Evolutionary conservation across 2,888 invertebrate genomes (phyloP).

Genomic region (Autographa gamma): DNA sequence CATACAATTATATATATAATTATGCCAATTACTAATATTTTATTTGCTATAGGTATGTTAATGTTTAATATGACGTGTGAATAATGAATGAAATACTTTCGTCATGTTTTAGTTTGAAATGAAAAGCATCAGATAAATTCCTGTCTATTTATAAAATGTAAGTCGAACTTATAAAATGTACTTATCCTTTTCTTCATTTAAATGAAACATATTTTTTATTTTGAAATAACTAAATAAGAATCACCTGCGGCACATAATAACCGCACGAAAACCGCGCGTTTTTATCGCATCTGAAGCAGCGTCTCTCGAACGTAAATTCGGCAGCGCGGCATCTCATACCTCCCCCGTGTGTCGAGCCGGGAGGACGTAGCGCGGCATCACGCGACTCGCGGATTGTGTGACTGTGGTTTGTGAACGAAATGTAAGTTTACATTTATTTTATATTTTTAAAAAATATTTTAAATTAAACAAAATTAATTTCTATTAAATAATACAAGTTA

Average conservation of each 20-base stretch:
- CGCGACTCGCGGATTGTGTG: slow-evolving; percentile 40
- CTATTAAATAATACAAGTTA: too few relatives aligned
- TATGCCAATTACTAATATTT: too few relatives aligned
- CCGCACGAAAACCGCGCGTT: not conserved
- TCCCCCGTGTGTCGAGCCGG: slow-evolving; percentile 63
- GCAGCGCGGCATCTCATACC: slow-evolving; percentile 56
- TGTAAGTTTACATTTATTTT: slow-evolving; percentile 47
- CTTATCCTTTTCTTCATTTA: too few relatives aligned
- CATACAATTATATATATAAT: too few relatives aligned
- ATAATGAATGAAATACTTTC: too few relatives aligned
- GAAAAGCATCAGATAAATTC: too few relatives aligned
- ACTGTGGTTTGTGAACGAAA: slow-evolving; percentile 56
- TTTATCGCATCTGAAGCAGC: slow-evolving; percentile 29
- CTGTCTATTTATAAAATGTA: too few relatives aligned
- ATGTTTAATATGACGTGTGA: too few relatives aligned
- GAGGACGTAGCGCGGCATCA: slow-evolving; percentile 55
- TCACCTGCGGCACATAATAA: not conserved
- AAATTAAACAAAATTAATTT: too few relatives aligned
- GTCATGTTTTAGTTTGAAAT: too few relatives aligned
- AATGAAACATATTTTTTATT: not conserved
- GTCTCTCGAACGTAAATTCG: slow-evolving; percentile 39
- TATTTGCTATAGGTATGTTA: too few relatives aligned
- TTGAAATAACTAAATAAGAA: not conserved
- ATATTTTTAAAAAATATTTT: not conserved
- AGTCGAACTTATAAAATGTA: too few relatives aligned